A percentile compares a stretch with the other conserved stretches of the same genome.
Evolutionary conservation across 2,888 invertebrate species (phyloP).

Genomic region (Xanthorhoe designata): DNA sequence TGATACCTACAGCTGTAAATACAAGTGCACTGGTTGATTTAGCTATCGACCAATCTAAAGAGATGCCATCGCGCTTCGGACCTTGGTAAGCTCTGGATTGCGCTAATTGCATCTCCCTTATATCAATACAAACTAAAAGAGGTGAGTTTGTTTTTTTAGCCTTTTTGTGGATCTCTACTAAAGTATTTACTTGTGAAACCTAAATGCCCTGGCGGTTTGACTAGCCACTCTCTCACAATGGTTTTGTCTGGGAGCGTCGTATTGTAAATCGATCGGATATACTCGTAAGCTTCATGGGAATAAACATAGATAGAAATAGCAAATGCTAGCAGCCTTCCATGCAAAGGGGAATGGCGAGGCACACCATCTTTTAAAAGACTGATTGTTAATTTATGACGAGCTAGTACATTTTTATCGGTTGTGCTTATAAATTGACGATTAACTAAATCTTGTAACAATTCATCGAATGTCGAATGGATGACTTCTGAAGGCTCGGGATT

Average conservation of each 20-base stretch:
- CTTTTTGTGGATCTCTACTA: slow-evolving; percentile 11
- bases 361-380: not conserved
- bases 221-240: slow-evolving; percentile 12
- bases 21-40: slow-evolving; percentile 8
- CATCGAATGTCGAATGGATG: slow-evolving; percentile 6
- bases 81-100: not conserved
- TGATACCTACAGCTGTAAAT: slow-evolving; percentile 18
- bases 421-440: slow-evolving; percentile 1
- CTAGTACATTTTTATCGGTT: not conserved
- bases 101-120: slow-evolving; percentile 10
- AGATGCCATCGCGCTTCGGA: not conserved
- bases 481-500: not conserved
- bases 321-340: slow-evolving; percentile 7
- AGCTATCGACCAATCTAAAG: slow-evolving; percentile 1
- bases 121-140: slow-evolving; percentile 13
- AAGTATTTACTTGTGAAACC: slow-evolving; percentile 24
- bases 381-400: not conserved
- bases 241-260: slow-evolving; percentile 1
- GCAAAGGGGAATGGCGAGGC: not conserved
- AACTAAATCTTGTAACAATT: slow-evolving; percentile 7
- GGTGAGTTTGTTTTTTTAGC: not conserved
- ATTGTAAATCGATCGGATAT: slow-evolving; percentile 7
- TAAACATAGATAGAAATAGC: slow-evolving; percentile 15
- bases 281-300: slow-evolving; percentile 22
- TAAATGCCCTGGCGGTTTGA: slow-evolving; percentile 5